Evolutionary conservation across 2,113 vertebrate genomes (phyloP), one percentile per base, ranked within the genome.

Genomic region (Pluvianellus socialis): DNA sequence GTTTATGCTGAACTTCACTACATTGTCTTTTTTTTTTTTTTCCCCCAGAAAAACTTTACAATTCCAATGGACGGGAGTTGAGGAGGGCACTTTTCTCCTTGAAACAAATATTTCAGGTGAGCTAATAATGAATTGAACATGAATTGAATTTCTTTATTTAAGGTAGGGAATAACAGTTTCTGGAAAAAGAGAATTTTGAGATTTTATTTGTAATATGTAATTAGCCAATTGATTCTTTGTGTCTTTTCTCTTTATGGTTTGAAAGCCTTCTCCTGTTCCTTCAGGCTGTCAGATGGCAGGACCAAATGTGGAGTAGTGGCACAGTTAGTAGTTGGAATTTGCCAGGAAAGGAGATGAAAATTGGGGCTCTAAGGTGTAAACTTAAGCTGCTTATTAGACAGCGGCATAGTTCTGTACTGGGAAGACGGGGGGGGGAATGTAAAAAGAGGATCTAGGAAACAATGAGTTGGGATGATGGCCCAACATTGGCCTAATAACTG

Each of bases 101-200:
- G 97, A 99, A 99, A 98, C 99, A 99, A 96, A 99, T 99, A 97
- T 99, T 99, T 98, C 99, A 99, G 99, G 99, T 99, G 98, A 98
- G 94, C 55, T 84, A 79, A 50, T 58, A 53, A 47, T 59, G 56
- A n/a, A 50, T 67, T 79, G 38, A 83, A 68, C 3, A 23, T 38
- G 3, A 81, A 26, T 33, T 59, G 1, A 7, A 26, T 65, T 65
- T 65, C 0, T 58, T 33, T 44, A 68, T 49, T n/a, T 5, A 27
- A 42, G 45, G 11, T 80, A 21, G 12, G 27, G 4, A 76, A 38
- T 15, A 65, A 50, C 1, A 21, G 12, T 32, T 94, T 65, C 58
- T 73, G 28, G 7, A 18, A 86, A 68, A 83, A 55, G 24, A 38
- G 4, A 44, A 52, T 76, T 72, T 70, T 61, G 76, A 61, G 14